Conservation (phyloP, 2,113 vertebrate genomes). For the Cyrtonyx montezumae region DNA sequence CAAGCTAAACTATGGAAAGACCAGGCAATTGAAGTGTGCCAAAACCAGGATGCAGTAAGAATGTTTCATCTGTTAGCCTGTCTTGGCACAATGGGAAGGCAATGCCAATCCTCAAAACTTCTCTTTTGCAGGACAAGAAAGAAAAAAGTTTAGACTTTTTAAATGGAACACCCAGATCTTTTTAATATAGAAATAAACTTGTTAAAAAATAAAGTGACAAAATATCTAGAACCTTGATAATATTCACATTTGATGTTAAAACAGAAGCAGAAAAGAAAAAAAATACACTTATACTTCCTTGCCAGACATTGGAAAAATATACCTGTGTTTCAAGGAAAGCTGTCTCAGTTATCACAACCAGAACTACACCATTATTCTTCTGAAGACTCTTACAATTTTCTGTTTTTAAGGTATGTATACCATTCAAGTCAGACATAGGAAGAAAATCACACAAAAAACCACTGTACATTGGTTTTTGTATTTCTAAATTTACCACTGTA, state of each 20-base stretch:
- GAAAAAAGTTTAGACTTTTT: not conserved
- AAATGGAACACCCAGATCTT: not conserved
- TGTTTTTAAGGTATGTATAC: not conserved
- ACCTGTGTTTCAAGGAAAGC: not conserved
- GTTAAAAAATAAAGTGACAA: not conserved
- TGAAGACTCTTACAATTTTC: not conserved
- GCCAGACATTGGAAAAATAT: not conserved
- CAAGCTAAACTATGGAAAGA: not conserved
- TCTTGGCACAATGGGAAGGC: not conserved
- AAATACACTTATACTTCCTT: not conserved
- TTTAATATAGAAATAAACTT: not conserved
- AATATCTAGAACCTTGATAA: not conserved
- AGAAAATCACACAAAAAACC: not conserved
- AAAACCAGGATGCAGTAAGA: not conserved
- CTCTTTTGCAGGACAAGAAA: not conserved
- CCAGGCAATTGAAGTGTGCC: not conserved
- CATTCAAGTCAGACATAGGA: not conserved
- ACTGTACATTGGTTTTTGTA: too few species aligned
- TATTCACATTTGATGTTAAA: not conserved
- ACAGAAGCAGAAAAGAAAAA: not conserved
- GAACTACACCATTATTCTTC: not conserved
- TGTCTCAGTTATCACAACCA: too few species aligned
- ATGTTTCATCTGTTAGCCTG: not conserved
- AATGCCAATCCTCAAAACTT: not conserved
- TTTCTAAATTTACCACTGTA: not conserved